phyloP scores from a whole-genome alignment of 2,888 invertebrate genomes.

The Andricus quercusramuli region DNA sequence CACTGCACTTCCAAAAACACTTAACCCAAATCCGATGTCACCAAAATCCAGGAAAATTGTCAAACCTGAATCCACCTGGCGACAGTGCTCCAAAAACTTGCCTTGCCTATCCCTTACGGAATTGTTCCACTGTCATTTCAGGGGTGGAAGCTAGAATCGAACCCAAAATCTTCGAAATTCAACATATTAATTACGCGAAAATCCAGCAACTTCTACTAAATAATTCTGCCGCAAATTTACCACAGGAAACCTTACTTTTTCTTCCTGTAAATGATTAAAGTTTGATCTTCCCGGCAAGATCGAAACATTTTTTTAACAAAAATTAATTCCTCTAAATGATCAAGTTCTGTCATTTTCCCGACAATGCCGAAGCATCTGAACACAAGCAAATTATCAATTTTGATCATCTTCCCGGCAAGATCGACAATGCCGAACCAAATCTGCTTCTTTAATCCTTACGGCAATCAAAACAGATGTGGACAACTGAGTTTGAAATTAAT shows the following conservation, averaged over 20 bases:
- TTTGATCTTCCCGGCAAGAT: too few relatives aligned
- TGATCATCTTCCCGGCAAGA: too few relatives aligned
- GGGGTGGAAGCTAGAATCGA: conserved; percentile 31
- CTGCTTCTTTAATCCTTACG: not conserved
- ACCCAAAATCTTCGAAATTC: too few relatives aligned
- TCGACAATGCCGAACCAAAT: not conserved
- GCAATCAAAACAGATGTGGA: not conserved
- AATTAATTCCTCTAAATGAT: not conserved
- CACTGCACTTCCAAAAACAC: too few relatives aligned
- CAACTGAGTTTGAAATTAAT: not conserved
- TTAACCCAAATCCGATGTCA: too few relatives aligned
- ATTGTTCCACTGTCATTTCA: conserved; percentile 24
- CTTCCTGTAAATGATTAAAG: too few relatives aligned
- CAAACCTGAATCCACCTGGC: not conserved
- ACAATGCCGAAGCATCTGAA: not conserved
- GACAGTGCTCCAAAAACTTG: conserved; percentile 31
- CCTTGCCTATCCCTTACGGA: not conserved
- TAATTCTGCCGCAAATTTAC: too few relatives aligned
- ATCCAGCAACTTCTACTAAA: too few relatives aligned
- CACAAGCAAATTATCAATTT: not conserved
- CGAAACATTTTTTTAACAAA: not conserved
- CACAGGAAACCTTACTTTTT: too few relatives aligned
- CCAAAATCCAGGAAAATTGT: too few relatives aligned
- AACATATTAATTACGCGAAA: too few relatives aligned
- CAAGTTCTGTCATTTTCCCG: too few relatives aligned